Evolutionary conservation across 1,140 invertebrate species (phyloP).

Genomic region (Hyles euphorbiae): DNA sequence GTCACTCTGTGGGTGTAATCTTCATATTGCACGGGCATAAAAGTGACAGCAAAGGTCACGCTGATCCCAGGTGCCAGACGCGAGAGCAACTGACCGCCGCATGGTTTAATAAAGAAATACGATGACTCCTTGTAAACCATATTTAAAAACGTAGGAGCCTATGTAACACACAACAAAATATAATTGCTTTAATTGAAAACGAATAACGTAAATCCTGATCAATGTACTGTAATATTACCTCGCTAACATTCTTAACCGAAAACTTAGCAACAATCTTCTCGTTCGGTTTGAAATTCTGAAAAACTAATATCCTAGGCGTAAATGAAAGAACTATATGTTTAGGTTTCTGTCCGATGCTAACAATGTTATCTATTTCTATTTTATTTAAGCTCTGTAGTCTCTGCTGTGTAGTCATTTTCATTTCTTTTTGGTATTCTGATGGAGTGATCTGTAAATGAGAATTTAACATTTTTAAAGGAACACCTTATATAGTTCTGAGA

Average conservation of each 20-base stretch:
- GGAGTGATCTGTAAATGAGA: constrained; percentile 46
- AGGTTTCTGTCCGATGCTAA: constrained; percentile 24
- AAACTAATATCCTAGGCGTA: constrained; percentile 50
- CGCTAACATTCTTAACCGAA: constrained; percentile 61
- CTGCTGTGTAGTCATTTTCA: constrained; percentile 50
- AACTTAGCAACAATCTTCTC: constrained; percentile 59
- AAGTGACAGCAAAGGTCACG: constrained; percentile 49
- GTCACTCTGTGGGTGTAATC: constrained; percentile 58
- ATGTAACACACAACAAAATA: neutral
- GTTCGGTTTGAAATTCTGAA: constrained; percentile 63
- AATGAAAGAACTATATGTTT: constrained; percentile 44
- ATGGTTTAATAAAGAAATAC: constrained; percentile 52
- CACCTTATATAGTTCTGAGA: too few relatives aligned
- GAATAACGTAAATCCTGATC: neutral
- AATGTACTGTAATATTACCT: constrained; percentile 27
- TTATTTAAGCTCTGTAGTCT: constrained; percentile 43
- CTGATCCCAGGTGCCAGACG: constrained; percentile 63
- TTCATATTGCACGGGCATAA: constrained; percentile 45
- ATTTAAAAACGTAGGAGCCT: constrained; percentile 51
- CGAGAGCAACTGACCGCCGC: constrained; percentile 40
- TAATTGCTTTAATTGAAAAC: neutral
- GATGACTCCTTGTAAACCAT: constrained; percentile 61
- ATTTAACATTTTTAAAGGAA: neutral
- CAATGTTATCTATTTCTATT: constrained; percentile 46
- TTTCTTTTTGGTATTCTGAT: constrained; percentile 57